Evolutionary conservation across 2,113 vertebrate species (phyloP), one percentile per base, ranked within the genome.

Genomic region (Chrysemys picta): DNA sequence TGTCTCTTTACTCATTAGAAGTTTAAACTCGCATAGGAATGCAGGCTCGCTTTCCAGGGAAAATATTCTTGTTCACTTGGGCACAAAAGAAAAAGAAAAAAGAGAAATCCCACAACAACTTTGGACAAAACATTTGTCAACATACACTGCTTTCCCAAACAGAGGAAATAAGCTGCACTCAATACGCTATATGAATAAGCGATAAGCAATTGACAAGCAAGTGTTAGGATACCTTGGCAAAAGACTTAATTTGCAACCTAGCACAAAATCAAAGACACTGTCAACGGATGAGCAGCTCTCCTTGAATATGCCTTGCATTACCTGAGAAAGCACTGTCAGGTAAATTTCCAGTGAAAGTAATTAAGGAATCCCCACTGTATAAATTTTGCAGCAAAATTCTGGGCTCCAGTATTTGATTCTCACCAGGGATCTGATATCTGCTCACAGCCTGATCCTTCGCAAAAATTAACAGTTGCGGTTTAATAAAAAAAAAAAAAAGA

Each of bases 281-380:
- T 96, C 97, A 97, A 72, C 94, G 10, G 65, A 96, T 95, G 97
- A 96, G 86, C 81, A 10, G 57, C n/a, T 97, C 35, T 95, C 96
- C 97, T 25, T 0, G 62, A 94, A 19, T 94, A 81, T 16, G 91
- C 97, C 94, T 96, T 53, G 94, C 72, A 2, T 94, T 97, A 94
- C 98, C 97, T 96, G 97, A 91, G 93, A 96, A 96, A 89, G 96
- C 97, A 84, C 93, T 89, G 96, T 91, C 98, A 97, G 97, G 96
- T 97, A 97, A 97, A 98, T 96, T 98, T 98, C 98, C 98, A 98
- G 96, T 96, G 98, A 98, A 98, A 97, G 97, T 98, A 97, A 98
- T 98, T 98, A 98, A 97, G 95, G 97, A 97, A 95, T 98, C 97
- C 96, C 97, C 95, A 84, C 92, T n/a, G 97, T 87, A 98, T 93